These are phyloP conservation scores for Sebastes steindachneri DNA, from an alignment of 2,797 vertebrate genomes.

Conservation along the genomic window DNA sequence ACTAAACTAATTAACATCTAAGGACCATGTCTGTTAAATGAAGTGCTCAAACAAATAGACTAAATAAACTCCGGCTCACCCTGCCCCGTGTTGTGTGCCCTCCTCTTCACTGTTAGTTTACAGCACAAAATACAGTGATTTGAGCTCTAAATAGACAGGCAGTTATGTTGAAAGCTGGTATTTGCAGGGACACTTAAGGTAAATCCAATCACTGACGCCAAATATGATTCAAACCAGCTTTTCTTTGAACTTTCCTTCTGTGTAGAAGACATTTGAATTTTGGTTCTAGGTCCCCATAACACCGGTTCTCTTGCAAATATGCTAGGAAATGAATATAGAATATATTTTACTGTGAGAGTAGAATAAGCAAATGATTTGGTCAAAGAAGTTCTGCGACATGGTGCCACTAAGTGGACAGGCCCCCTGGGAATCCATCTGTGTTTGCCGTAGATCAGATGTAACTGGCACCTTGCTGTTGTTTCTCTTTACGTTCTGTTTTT, in stretches of 20 bases:
- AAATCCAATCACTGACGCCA: neutral
- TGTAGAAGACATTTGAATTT: neutral
- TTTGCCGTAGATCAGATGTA: slow-evolving; percentile 13
- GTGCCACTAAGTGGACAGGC: neutral
- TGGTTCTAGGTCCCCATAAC: neutral
- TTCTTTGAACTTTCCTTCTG: neutral
- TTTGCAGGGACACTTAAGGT: neutral
- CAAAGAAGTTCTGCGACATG: neutral
- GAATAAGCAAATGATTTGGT: neutral
- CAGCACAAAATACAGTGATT: neutral
- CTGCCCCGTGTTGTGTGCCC: neutral
- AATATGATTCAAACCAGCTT: neutral
- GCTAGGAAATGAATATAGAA: neutral
- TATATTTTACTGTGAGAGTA: neutral
- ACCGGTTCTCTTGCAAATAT: neutral
- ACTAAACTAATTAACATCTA: slow-evolving; percentile 73
- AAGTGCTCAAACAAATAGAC: slow-evolving; percentile 71
- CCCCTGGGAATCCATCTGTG: neutral
- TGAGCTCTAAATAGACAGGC: slow-evolving; percentile 8
- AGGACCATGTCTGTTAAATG: slow-evolving; percentile 71
- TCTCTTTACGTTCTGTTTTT: slow-evolving; percentile 9
- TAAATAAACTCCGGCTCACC: slow-evolving; percentile 50
- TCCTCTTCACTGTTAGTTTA: neutral
- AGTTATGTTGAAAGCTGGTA: slow-evolving; percentile 2
- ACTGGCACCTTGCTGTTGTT: slow-evolving; percentile 2